These are phyloP conservation scores for Choloepus didactylus DNA, from an alignment of 2,797 vertebrate genomes.

Conservation along the genomic window DNA sequence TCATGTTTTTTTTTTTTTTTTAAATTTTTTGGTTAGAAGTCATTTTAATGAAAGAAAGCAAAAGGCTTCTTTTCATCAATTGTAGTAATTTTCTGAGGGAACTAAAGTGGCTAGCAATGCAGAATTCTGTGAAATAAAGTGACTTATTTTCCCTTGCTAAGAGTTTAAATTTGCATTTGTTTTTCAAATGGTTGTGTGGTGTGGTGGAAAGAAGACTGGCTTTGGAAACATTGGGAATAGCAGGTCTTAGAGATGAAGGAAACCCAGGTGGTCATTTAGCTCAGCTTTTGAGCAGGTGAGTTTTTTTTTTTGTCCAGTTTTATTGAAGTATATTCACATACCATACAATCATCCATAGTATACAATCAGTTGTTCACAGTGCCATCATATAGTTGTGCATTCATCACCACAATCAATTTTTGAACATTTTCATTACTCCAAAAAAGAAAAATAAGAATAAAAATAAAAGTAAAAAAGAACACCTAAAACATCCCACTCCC, in stretches of 20 bases:
- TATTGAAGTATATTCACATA: too few relatives aligned
- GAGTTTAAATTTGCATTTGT: conserved; percentile 6
- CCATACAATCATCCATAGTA: too few relatives aligned
- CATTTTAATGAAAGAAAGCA: conserved; percentile 24
- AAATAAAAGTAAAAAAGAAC: too few relatives aligned
- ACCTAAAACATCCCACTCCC: too few relatives aligned
- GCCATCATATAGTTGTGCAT: too few relatives aligned
- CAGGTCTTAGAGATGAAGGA: conserved; percentile 10
- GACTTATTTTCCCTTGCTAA: conserved; percentile 3
- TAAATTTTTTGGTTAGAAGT: conserved; percentile 42
- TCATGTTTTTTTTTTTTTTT: neutral
- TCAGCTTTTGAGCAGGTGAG: neutral
- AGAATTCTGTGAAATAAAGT: neutral
- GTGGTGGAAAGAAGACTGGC: neutral
- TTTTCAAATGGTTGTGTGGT: conserved; percentile 3
- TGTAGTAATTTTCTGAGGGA: conserved; percentile 44
- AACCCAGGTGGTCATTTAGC: neutral
- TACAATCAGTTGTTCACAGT: too few relatives aligned
- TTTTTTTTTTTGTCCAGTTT: neutral
- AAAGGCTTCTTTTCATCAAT: neutral
- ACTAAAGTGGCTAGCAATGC: neutral
- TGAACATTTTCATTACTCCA: too few relatives aligned
- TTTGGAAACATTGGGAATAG: neutral
- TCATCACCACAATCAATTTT: too few relatives aligned
- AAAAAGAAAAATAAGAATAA: too few relatives aligned